Percentiles rank a stretch among this genome's conserved stretches.
These are phyloP conservation scores for Brachystomella parvula DNA, from an alignment of 1,140 invertebrate species.

Conservation along the genomic window DNA sequence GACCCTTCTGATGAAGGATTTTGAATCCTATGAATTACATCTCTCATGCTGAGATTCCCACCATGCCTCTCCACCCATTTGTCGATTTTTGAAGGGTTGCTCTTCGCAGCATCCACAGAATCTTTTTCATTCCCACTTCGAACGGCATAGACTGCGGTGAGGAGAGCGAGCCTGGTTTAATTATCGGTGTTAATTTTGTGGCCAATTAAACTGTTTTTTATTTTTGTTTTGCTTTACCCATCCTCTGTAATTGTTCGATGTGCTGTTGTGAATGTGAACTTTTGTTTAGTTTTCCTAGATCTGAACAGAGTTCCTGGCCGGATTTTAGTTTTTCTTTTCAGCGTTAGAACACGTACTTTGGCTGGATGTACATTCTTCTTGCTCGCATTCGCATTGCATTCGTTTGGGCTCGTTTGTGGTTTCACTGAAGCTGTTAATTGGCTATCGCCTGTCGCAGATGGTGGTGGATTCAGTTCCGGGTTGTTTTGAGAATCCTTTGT, in stretches of 20 bases:
- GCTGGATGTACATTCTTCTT: background rate
- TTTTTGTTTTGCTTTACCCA: background rate
- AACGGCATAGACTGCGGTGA: constrained; percentile 3
- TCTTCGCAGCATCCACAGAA: too few relatives aligned
- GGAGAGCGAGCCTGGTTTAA: background rate
- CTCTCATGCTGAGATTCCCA: background rate
- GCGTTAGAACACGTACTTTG: background rate
- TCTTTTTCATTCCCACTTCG: too few relatives aligned
- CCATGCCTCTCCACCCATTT: background rate
- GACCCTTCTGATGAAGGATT: background rate
- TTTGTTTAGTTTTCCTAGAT: background rate
- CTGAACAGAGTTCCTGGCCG: constrained; percentile 1
- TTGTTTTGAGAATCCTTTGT: background rate
- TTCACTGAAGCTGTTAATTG: background rate
- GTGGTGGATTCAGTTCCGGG: background rate
- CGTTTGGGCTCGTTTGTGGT: background rate
- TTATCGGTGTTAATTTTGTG: background rate
- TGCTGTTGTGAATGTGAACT: background rate
- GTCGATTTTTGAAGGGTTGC: background rate
- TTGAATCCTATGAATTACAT: background rate
- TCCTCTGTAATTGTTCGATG: constrained; percentile 5
- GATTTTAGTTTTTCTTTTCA: background rate
- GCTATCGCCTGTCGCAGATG: background rate
- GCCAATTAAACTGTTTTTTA: background rate
- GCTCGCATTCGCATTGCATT: background rate